Evolutionary conservation across 2,113 vertebrate genomes (phyloP).

Genomic region (Protobothrops flavoviridis): DNA sequence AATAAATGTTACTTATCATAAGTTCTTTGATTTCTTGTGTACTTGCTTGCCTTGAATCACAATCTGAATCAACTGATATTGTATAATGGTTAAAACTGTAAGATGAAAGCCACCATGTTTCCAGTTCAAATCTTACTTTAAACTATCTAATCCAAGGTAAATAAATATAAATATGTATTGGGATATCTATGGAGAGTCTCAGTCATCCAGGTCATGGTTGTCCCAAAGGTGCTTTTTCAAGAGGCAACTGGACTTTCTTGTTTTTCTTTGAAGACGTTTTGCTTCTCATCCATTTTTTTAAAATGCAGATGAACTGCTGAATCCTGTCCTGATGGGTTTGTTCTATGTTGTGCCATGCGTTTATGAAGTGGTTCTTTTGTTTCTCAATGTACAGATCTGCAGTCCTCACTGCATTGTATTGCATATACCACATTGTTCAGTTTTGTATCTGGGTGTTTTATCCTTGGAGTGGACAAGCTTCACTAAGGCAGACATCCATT

Average conservation of each 20-base stretch:
- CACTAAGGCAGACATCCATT: no score
- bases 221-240: no score
- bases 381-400: neutral
- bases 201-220: no score
- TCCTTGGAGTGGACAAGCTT: neutral
- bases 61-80: neutral
- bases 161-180: neutral
- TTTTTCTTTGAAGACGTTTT: no score
- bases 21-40: neutral
- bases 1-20: neutral
- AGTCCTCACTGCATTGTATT: neutral
- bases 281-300: no score
- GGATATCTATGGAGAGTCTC: no score
- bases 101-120: neutral
- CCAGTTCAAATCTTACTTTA: neutral
- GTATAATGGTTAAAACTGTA: neutral
- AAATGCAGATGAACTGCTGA: no score
- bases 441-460: neutral
- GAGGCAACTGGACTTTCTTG: no score
- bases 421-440: neutral
- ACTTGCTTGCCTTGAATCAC: neutral
- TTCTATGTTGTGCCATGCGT: no score
- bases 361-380: no score
- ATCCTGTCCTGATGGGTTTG: no score
- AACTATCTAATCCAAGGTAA: neutral